Base-by-base conservation (phyloP, 2,797 vertebrate species). In the Labeo calbasu region DNA sequence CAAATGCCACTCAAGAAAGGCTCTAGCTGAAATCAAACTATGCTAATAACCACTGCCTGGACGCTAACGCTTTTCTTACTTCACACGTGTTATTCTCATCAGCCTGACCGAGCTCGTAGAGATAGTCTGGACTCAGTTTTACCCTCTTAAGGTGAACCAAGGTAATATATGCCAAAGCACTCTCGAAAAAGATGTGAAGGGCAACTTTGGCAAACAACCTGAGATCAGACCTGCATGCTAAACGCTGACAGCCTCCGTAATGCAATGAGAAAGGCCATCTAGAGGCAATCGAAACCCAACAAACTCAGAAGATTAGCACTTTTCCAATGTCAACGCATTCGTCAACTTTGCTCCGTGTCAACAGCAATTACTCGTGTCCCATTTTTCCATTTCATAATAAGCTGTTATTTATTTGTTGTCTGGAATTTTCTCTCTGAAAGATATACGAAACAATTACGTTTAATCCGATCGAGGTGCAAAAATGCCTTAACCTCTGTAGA, bases 121-220 rank as follows among this genome's bases (percentile, higher is more conserved):
- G 63, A 79, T 65, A 5, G 50, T 69, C 63, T 59, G 50, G 51
- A 32, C 55, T 69, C 73, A 4, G 66, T 25, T 71, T 71, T 57
- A 55, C 23, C n/a, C 79, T 32, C 81, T 48, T 77, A 83, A 83
- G 71, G 81, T 21, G 59, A 82, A 65, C 59, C 71, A 43, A 65
- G 82, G 53, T 83, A 83, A 83, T 77, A 46, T 77, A 83, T 83
- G 82, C 63, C 23, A 57, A 23, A 69, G 73, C 63, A 68, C 82
- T 83, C 73, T 28, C 8, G 43, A 51, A 83, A 55, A 83, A 69
- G 61, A 83, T 32, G 36, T 13, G 32, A 83, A 77, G 82, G 82
- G 82, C 72, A 68, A 76, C 57, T 77, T 57, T 57, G 32, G 81
- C 81, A 77, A 83, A 83, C 82, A 83, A 53, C 59, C 23, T 4